Evolutionary conservation across 2,113 vertebrate genomes (phyloP).

Genomic region (Leucosticte australis): DNA sequence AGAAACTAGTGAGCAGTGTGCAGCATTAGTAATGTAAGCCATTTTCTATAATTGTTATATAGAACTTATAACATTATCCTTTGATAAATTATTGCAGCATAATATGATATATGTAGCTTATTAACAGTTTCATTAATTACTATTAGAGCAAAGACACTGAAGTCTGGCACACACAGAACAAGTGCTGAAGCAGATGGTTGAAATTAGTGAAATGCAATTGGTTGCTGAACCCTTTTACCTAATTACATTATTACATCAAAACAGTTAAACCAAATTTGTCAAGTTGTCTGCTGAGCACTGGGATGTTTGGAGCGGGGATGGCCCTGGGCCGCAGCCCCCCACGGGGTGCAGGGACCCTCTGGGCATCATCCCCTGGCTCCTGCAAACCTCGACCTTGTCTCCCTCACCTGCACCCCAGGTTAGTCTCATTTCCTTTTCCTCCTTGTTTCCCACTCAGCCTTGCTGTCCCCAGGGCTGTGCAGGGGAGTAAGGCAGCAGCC

Average conservation of each 20-base stretch:
- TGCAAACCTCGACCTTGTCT: fast-evolving
- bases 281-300: neutral
- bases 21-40: slow-evolving; percentile 85
- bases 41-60: slow-evolving; percentile 90
- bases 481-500: neutral
- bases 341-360: fast-evolving
- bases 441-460: fast-evolving
- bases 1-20: slow-evolving; percentile 75
- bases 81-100: slow-evolving; percentile 79
- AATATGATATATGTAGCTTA: slow-evolving; percentile 91
- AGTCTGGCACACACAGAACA: slow-evolving; percentile 80
- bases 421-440: fast-evolving
- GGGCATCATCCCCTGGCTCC: neutral
- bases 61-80: slow-evolving; percentile 90
- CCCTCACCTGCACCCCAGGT: neutral
- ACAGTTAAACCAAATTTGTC: slow-evolving; percentile 67
- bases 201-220: slow-evolving; percentile 83
- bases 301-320: neutral
- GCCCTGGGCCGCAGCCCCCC: neutral
- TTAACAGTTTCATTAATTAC: slow-evolving; percentile 96
- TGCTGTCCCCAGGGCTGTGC: fast-evolving
- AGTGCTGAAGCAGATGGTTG: slow-evolving; percentile 92
- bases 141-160: slow-evolving; percentile 81
- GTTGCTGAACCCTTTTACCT: slow-evolving; percentile 72
- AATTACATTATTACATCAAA: slow-evolving; percentile 74